Base-by-base conservation (phyloP, 2,113 vertebrate genomes). In the Myotis davidii region DNA sequence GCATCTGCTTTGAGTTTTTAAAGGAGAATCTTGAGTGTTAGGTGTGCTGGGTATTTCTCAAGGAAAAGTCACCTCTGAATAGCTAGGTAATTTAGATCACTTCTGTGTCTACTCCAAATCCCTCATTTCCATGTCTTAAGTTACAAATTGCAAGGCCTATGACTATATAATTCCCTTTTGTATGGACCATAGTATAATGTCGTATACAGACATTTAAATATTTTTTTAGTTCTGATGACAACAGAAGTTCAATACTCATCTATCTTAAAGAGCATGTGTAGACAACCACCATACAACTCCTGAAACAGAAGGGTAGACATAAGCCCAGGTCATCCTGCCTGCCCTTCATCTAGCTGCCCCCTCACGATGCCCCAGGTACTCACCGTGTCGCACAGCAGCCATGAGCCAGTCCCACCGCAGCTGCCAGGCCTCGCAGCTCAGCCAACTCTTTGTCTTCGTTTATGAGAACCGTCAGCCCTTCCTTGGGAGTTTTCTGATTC, bases 311-410 rank as follows among this genome's bases (percentile, higher is more conserved):
- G 10, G 70, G 27, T 23, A 20, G 37, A 42, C 72, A 69, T 42
- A n/a, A n/a, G 14, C 23, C 50, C 56, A 29, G 21, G 69, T 14
- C 32, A 0, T 37, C n/a, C 16, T 70, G 9, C 50, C 73, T 9
- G 3, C 20, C 56, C 37, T 45, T 11, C 17, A 32, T 54, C 70
- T 16, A 25, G 3, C 13, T 32, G 18, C n/a, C 65, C 34, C 1
- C 0, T 9, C 27, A 3, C 5, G 52, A 78, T 0, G 5, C n/a
- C 29, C 6, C 1, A 7, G 70, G 21, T 67, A 96, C 97, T 0
- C 98, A 98, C 98, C 97, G 98, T 79, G 98, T 9, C 9, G 98
- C 98, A 72, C 98, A 98, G 95, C 98, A 98, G 67, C 98, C 98
- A 4, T 97, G 98, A 67, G 97, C 94, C 96, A 99, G 93, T 48